These are phyloP conservation scores for Tipula helvola DNA, from an alignment of 2,888 invertebrate species.

Conservation along the genomic window DNA sequence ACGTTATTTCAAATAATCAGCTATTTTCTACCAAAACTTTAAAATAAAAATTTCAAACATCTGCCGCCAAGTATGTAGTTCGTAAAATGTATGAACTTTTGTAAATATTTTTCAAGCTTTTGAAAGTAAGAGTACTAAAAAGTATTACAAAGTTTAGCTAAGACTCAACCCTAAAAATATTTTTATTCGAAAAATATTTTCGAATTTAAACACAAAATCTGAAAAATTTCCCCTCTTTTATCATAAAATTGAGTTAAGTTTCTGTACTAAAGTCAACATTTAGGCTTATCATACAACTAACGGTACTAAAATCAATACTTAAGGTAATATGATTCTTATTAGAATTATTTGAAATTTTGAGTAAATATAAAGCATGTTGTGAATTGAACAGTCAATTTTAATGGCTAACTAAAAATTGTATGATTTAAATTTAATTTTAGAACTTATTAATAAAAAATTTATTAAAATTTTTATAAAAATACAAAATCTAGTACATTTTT, in stretches of 20 bases:
- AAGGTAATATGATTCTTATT: not conserved
- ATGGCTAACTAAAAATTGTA: not conserved
- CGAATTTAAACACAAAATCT: not conserved
- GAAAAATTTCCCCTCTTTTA: not conserved
- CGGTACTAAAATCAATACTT: not conserved
- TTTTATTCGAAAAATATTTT: not conserved
- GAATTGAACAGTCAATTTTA: too few relatives aligned
- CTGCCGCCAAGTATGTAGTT: too few relatives aligned
- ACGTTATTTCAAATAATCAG: too few relatives aligned
- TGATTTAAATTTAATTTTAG: not conserved
- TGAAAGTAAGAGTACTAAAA: too few relatives aligned
- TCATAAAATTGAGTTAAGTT: not conserved
- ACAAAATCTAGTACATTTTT: not conserved
- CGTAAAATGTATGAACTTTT: too few relatives aligned
- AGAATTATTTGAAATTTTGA: not conserved
- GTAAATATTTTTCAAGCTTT: too few relatives aligned
- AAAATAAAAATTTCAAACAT: too few relatives aligned
- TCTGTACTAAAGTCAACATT: not conserved
- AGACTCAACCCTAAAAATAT: not conserved
- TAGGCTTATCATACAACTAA: not conserved
- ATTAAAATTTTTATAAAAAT: not conserved
- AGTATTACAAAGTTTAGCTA: not conserved
- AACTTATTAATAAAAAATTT: not conserved
- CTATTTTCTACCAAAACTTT: too few relatives aligned
- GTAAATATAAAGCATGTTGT: not conserved